Evolutionary conservation across 2,888 invertebrate genomes (phyloP), one percentile per base, ranked within the genome.

Genomic region (Drosophila histrio): DNA sequence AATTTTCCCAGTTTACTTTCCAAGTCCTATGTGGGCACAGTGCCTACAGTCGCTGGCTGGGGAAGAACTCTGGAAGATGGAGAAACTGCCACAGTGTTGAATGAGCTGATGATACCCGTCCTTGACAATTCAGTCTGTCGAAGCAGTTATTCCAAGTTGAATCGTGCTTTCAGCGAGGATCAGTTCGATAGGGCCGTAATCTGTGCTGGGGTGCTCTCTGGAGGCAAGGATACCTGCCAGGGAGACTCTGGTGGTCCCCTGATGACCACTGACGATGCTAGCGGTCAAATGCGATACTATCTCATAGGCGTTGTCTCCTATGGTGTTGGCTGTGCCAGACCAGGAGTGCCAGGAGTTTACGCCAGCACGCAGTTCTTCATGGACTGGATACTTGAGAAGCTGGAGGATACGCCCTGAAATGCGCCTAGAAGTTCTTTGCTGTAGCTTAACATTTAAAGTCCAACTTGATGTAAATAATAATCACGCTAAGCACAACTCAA

Each of bases 21-120:
- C 0, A 93, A 92, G 43, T 92, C 92, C 15, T 95, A 94, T 67
- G 94, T 94, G 1, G 91, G 93, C 36, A 92, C 92, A 62, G 92
- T 90, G 39, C 96, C 96, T 0, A 94, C 95, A 79, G 94, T 97
- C 1, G 96, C 95, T 2, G 97, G 97, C 11, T 92, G 91, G 92
- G 92, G 92, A 17, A 89, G 75, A 66, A 91, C 91, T 0, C 75
- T 82, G 79, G 91, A 91, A 53, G 86, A 82, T 2, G 97, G 96
- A 1, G 94, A 94, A 6, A 92, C 94, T 0, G 94, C 96, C 7
- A 90, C 93, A 0, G 92, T 92, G 2, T 92, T 97, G 3, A 94
- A 95, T 87, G 94, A 95, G 52, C 92, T 95, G 9, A 95, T 95
- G 88, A 90, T 97, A 46, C 96, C 96, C 0, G 94, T 97, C 0